These are phyloP conservation scores for Schizotus pectinicornis DNA, from an alignment of 2,888 invertebrate genomes.

Conservation along the genomic window DNA sequence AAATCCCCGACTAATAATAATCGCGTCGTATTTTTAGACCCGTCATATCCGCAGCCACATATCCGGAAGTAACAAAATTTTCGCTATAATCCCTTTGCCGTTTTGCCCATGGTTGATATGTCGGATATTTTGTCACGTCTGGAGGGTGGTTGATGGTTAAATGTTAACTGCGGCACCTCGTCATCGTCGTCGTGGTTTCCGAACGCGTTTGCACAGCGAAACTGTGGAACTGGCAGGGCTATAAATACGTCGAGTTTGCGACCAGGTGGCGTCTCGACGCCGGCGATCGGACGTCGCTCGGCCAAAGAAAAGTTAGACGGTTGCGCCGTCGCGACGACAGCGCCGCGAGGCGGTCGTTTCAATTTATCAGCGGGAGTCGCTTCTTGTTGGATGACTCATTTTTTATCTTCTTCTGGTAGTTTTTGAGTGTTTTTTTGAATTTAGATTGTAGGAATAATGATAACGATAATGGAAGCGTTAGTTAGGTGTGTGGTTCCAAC, in stretches of 20 bases:
- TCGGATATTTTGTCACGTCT: too few relatives aligned
- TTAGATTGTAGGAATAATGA: too few relatives aligned
- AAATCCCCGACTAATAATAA: slow-evolving; percentile 27
- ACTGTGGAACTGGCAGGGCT: slow-evolving; percentile 32
- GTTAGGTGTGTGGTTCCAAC: too few relatives aligned
- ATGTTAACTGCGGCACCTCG: slow-evolving; percentile 5
- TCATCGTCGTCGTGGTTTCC: slow-evolving; percentile 20
- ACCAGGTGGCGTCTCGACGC: slow-evolving; percentile 15
- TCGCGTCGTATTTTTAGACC: slow-evolving; percentile 30
- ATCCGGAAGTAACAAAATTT: not conserved
- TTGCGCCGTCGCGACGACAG: slow-evolving; percentile 20
- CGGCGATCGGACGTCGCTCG: slow-evolving; percentile 1
- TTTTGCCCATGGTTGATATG: slow-evolving; percentile 1
- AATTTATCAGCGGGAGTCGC: too few relatives aligned
- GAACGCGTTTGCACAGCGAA: slow-evolving; percentile 9
- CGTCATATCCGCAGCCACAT: slow-evolving; percentile 14
- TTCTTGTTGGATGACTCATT: too few relatives aligned
- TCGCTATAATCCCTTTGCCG: not conserved
- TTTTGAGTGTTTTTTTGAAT: too few relatives aligned
- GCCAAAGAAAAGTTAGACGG: slow-evolving; percentile 1
- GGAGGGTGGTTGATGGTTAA: slow-evolving; percentile 3
- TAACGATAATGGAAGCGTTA: too few relatives aligned
- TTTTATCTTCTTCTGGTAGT: too few relatives aligned
- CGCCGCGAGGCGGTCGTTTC: slow-evolving; percentile 6
- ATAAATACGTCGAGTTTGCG: slow-evolving; percentile 31